Base-by-base conservation (phyloP, 2,797 vertebrate genomes). In the Notolepis coatsorum region DNA sequence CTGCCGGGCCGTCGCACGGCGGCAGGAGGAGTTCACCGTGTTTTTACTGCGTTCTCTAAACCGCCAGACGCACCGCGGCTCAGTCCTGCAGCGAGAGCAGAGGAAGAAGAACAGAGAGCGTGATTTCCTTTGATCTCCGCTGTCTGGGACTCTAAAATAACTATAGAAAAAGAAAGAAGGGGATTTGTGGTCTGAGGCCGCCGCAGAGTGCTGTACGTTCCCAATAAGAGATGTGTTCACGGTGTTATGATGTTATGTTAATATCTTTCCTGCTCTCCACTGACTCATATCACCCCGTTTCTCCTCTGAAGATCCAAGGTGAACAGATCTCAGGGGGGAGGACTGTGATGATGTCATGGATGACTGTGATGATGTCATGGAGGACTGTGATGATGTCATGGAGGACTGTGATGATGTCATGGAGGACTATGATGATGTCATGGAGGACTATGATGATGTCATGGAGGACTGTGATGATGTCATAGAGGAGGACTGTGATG, bases 31-130 rank as follows among this genome's bases (percentile, higher is more conserved):
- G 65, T 80, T 78, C 63, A 73, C 70, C 56, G 59, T 84, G 82
- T 87, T 90, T 89, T 81, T 20, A 81, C 66, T 74, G 63, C 47
- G 72, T 76, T 86, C 84, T 68, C 73, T 53, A 79, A 84, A 80
- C 66, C 66, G 55, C 80, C 68, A 81, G 86, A 81, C 74, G 68
- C 59, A 69, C 73, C 73, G 73, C 61, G 65, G 73, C 53, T 71
- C 68, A 56, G 68, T 46, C 24, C 68, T 65, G 61, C 61, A 63
- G n/a, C n/a, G n/a, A n/a, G n/a, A n/a, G n/a, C n/a, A 82, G 59
- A 77, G 71, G 18, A 86, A 51, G 76, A 77, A 85, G 72, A 81
- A 81, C 72, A 80, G 65, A 70, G 68, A 65, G 10, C 5, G 64
- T 38, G 61, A 80, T 56, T 62, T 33, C 8, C 55, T 81, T 82